Conservation (phyloP, 2,797 vertebrate species). For the Monodelphis domestica region DNA sequence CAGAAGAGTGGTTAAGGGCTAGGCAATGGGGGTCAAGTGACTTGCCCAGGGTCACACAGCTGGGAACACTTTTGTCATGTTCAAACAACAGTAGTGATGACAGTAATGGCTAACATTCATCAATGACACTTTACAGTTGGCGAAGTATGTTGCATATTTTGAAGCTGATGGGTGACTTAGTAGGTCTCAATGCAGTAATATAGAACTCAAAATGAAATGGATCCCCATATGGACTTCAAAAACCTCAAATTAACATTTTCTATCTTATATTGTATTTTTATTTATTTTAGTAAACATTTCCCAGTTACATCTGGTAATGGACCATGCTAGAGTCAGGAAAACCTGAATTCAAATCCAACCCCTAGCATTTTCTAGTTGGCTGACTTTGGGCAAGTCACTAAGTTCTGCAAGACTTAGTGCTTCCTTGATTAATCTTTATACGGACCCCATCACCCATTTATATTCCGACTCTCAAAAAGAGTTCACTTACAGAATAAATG, state of each 20-base stretch:
- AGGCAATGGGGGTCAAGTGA: no score
- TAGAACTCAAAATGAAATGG: background rate
- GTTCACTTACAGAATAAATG: background rate
- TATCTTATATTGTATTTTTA: background rate
- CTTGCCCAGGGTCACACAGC: no score
- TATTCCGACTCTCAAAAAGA: background rate
- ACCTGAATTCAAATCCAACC: background rate
- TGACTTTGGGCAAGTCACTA: background rate
- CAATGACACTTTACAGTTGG: background rate
- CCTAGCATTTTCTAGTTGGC: background rate
- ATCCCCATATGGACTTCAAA: background rate
- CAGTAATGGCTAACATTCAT: background rate
- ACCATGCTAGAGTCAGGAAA: background rate
- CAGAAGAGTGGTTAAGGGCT: no score
- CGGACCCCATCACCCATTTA: slow-evolving; percentile 8
- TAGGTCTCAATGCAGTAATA: background rate
- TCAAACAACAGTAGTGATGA: background rate
- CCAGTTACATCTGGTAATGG: background rate
- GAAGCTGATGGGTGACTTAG: background rate
- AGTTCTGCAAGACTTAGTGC: background rate
- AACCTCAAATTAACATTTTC: background rate
- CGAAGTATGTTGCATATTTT: background rate
- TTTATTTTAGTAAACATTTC: background rate
- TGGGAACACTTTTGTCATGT: background rate
- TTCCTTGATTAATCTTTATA: background rate